Percentiles rank a stretch among this genome's conserved stretches.
Evolutionary conservation across 2,888 invertebrate genomes (phyloP).

Genomic region (Cryptus armator): DNA sequence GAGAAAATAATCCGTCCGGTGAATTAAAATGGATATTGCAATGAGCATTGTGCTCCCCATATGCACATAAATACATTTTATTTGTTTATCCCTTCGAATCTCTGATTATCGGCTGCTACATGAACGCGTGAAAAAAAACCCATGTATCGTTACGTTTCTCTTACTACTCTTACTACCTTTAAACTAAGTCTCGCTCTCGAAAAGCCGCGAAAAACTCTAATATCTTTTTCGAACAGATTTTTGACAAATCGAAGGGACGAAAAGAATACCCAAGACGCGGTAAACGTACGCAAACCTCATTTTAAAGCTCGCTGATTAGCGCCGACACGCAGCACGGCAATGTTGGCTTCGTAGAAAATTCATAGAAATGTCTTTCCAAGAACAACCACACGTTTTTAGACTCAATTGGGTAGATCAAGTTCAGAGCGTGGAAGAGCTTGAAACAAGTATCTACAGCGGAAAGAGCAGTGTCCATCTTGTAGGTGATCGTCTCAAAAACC

Average conservation of each 20-base stretch:
- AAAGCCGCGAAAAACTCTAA: no score
- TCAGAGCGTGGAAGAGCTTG: conserved; percentile 27
- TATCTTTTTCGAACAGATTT: no score
- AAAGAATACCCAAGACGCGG: neutral
- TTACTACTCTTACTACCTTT: no score
- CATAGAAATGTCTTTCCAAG: conserved; percentile 35
- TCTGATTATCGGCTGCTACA: no score
- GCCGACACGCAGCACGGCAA: conserved; percentile 36
- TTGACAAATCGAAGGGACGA: neutral
- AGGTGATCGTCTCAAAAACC: neutral
- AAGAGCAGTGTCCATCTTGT: conserved; percentile 13
- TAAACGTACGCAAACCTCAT: neutral
- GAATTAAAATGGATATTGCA: neutral
- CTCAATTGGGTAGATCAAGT: conserved; percentile 26
- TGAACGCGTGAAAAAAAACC: no score
- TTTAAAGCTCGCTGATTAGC: conserved; percentile 33
- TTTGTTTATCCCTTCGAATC: no score
- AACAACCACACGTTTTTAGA: conserved; percentile 35
- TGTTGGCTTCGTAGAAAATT: conserved; percentile 18
- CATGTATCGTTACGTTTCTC: no score
- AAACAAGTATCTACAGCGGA: conserved; percentile 42
- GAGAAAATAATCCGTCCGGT: neutral
- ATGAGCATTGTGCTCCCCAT: neutral
- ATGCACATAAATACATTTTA: neutral
- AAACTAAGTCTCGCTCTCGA: neutral